These are phyloP conservation scores for Cataglyphis rosenhaueri DNA, from an alignment of 2,888 invertebrate species.

Conservation along the genomic window DNA sequence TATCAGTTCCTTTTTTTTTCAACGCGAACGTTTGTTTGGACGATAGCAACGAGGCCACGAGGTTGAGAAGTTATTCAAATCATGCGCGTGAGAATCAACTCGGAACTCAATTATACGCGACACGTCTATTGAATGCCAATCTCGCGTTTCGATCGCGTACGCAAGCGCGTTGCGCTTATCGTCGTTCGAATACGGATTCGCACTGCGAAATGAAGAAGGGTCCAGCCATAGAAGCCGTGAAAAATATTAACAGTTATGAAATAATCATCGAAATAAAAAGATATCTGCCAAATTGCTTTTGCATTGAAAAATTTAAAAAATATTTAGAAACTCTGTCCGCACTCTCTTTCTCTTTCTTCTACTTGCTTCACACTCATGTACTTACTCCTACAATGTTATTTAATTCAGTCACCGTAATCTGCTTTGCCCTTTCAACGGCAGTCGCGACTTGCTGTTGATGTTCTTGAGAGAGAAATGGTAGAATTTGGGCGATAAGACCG, in stretches of 20 bases:
- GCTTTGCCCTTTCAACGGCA: conserved; percentile 98
- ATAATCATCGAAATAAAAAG: background rate
- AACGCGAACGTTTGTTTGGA: conserved; percentile 59
- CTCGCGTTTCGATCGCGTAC: conserved; percentile 66
- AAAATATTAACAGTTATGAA: background rate
- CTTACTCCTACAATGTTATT: conserved; percentile 99
- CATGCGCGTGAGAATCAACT: conserved; percentile 80
- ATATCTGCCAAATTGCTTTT: background rate
- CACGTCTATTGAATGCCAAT: conserved; percentile 83
- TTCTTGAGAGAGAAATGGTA: conserved; percentile 98
- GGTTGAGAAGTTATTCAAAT: conserved; percentile 80
- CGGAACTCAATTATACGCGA: conserved; percentile 84
- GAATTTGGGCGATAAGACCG: conserved; percentile 97
- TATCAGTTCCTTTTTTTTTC: background rate
- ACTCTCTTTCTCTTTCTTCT: too few species aligned
- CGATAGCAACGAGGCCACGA: conserved; percentile 50
- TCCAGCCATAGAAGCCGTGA: background rate
- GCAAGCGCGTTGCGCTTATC: conserved; percentile 69
- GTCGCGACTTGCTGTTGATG: conserved; percentile 98
- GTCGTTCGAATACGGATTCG: conserved; percentile 73
- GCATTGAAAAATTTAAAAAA: background rate
- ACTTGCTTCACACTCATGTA: conserved; percentile 64
- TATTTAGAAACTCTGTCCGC: background rate
- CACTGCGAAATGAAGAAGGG: conserved; percentile 78
- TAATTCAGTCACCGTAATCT: conserved; percentile 98